These are phyloP conservation scores for Penelope pileata DNA, from an alignment of 2,113 vertebrate species.

Conservation along the genomic window DNA sequence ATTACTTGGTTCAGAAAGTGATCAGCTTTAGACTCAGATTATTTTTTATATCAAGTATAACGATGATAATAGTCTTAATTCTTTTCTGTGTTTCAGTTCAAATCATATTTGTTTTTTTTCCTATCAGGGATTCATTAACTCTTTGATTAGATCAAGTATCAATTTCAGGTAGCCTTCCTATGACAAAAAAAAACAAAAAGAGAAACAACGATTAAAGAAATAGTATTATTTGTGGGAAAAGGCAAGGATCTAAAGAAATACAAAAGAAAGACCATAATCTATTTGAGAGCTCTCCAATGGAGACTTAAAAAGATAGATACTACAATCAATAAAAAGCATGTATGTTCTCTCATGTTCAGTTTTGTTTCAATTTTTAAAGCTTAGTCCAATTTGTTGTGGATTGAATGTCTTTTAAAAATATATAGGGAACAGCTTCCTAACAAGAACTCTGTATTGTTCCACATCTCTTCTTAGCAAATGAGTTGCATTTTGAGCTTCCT, in stretches of 20 bases:
- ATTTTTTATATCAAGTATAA: not conserved
- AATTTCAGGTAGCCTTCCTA: not conserved
- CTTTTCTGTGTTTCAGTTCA: not conserved
- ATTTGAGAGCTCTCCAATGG: not conserved
- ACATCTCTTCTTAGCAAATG: not conserved
- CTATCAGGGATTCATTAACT: not conserved
- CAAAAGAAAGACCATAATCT: not conserved
- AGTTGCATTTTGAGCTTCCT: not conserved
- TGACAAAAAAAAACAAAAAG: not conserved
- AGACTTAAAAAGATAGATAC: not conserved
- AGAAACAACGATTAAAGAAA: not conserved
- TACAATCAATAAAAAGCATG: not conserved
- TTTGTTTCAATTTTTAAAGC: not conserved
- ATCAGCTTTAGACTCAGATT: not conserved
- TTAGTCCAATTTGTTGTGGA: not conserved
- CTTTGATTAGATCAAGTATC: not conserved
- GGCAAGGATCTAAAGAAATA: not conserved
- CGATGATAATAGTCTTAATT: not conserved
- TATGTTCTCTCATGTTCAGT: not conserved
- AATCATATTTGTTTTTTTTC: not conserved
- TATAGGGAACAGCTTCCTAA: not conserved
- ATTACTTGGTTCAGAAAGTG: not conserved
- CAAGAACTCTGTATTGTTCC: not conserved
- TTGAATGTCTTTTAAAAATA: conserved; percentile 4
- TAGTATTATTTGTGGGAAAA: not conserved